Evolutionary conservation across 1,140 invertebrate genomes (phyloP).

Genomic region (Pachyrhynchus sulphureomaculatus): DNA sequence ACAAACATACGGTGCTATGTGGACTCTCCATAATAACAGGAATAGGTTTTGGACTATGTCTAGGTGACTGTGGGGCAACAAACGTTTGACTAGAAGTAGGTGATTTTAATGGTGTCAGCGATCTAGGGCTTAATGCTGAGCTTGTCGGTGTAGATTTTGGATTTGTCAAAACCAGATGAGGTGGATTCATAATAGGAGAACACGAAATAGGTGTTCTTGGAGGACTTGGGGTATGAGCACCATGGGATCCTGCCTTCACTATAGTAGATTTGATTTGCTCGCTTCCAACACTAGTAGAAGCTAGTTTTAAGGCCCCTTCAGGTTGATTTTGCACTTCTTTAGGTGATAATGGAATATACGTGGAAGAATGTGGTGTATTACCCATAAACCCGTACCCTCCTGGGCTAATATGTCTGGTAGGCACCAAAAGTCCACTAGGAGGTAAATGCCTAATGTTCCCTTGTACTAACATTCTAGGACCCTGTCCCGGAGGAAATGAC

Average conservation of each 20-base stretch:
- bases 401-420: constrained; percentile 29
- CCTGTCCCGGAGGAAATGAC: constrained; percentile 15
- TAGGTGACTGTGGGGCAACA: not conserved
- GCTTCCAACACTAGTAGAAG: not conserved
- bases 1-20: not conserved
- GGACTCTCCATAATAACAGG: constrained; percentile 3
- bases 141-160: not conserved
- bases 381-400: constrained; percentile 22
- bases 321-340: constrained; percentile 20
- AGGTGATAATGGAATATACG: constrained; percentile 4
- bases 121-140: not conserved
- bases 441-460: constrained; percentile 29
- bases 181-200: constrained; percentile 1
- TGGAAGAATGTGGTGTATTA: constrained; percentile 21
- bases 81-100: constrained; percentile 1
- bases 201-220: not conserved
- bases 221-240: not conserved
- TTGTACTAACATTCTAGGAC: constrained; percentile 39
- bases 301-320: not conserved
- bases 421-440: constrained; percentile 30
- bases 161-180: constrained; percentile 7
- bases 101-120: not conserved
- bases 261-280: constrained; percentile 1
- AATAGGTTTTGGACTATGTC: constrained; percentile 4
- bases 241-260: constrained; percentile 1